Evolutionary conservation across 2,888 invertebrate genomes (phyloP), one percentile per base, ranked within the genome.

Genomic region (Chloromyia formosa): DNA sequence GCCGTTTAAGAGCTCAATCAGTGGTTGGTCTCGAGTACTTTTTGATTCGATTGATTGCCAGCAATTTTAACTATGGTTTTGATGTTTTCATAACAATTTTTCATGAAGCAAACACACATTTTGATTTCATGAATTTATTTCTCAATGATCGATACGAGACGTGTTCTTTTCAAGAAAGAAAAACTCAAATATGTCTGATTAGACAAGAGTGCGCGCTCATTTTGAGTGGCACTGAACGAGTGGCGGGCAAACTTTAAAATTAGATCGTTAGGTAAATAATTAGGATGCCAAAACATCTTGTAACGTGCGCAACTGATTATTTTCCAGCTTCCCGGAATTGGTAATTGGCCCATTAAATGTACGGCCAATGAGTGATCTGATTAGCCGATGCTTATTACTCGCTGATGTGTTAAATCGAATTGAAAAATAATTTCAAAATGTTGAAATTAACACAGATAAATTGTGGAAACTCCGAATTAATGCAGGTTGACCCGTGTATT

Each of bases 181-280:
- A 71, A 71, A n/a, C n/a, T 56, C 71, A 56, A 58, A 40, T 40
- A 56, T 27, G 35, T 54, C 27, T 53, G 23, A 60, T 60, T 40
- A n/a, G 66, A 42, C 35, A 53, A 18, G 18, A 35, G 5, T 5
- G 14, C 56, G 35, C 35, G 14, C 58, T 71, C 56, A 71, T 58
- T 10, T 35, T 35, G 27, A 35, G 27, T 35, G 27, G 27, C 27
- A 35, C 27, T 35, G 27, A 35, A 35, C 7, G 27, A 35, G 27
- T n/a, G n/a, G n/a, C n/a, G n/a, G n/a, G n/a, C 53, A 35, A n/a
- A 71, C 56, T 71, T 71, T 71, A 71, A 71, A 71, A 58, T 71
- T 71, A 71, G 71, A 71, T 22, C 71, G 53, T 71, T 71, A 71
- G 40, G 71, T 71, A 71, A 71, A 71, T 71, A 71, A 71, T 58